A percentile compares a stretch with the other conserved stretches of the same genome.
Evolutionary conservation across 1,140 invertebrate genomes (phyloP).

Genomic region (Drosophila obscura): DNA sequence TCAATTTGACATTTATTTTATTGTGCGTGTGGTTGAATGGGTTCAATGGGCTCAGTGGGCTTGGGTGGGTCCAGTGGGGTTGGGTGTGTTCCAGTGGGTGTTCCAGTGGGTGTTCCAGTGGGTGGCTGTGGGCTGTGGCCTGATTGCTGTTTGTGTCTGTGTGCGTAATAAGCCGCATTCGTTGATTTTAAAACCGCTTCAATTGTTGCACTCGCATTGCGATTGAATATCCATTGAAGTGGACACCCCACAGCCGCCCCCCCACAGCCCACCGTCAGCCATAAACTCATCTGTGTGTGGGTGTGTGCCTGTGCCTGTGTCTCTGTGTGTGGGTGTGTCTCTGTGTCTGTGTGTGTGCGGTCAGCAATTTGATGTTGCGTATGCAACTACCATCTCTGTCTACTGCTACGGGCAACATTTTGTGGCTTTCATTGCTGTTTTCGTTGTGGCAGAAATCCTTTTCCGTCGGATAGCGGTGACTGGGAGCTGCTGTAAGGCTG

Average conservation of each 20-base stretch:
- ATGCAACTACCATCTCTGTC: constrained; percentile 39
- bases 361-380: constrained; percentile 75
- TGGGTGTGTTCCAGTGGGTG: neutral
- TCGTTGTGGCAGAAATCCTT: constrained; percentile 78
- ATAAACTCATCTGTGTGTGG: too few species aligned
- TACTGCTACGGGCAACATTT: constrained; percentile 51
- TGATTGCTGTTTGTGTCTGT: constrained; percentile 15
- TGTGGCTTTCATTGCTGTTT: constrained; percentile 80
- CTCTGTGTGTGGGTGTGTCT: constrained; percentile 12
- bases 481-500: neutral
- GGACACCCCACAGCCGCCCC: constrained; percentile 21
- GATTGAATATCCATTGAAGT: constrained; percentile 67
- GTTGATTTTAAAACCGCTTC: constrained; percentile 80
- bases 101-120: neutral
- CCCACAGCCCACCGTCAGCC: neutral
- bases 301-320: neutral
- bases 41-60: neutral
- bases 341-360: constrained; percentile 46
- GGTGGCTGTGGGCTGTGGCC: neutral
- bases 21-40: constrained; percentile 28
- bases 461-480: constrained; percentile 30
- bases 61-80: neutral
- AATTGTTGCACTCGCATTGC: constrained; percentile 69
- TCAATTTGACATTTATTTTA: constrained; percentile 79
- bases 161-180: constrained; percentile 77